phyloP scores from a whole-genome alignment of 2,797 vertebrate species.

The Melopsittacus undulatus region DNA sequence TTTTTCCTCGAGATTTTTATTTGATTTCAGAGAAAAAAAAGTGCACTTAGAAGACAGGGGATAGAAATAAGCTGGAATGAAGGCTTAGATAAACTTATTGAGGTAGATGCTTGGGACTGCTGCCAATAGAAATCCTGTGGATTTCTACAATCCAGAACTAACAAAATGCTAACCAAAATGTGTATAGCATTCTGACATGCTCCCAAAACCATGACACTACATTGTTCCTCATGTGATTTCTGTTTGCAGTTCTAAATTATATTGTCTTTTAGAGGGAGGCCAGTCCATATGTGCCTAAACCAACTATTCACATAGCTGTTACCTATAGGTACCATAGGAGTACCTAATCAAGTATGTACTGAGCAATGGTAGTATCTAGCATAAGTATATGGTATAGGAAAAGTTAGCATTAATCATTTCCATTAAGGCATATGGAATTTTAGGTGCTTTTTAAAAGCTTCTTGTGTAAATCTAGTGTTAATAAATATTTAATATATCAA shows the following conservation, averaged over 20 bases:
- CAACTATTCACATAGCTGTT: neutral
- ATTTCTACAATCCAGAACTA: neutral
- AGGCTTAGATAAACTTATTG: neutral
- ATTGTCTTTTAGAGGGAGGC: neutral
- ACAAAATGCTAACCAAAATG: neutral
- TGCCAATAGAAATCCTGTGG: neutral
- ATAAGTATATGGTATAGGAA: neutral
- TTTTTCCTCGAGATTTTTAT: neutral
- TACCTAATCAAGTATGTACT: neutral
- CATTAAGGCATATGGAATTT: neutral
- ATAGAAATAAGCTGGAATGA: neutral
- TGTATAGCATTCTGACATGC: rapidly evolving
- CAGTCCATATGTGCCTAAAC: no score
- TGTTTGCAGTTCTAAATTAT: neutral
- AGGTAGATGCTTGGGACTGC: neutral
- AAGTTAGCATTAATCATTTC: neutral
- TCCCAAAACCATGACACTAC: neutral
- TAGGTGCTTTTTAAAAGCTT: neutral
- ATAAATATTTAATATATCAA: neutral
- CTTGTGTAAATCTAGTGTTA: neutral
- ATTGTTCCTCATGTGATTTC: neutral
- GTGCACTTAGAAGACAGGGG: neutral
- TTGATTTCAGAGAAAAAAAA: neutral
- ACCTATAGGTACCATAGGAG: neutral
- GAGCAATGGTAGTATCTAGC: neutral